These are phyloP conservation scores for Rhyacichthys aspro DNA, from an alignment of 2,797 vertebrate species.

Conservation along the genomic window DNA sequence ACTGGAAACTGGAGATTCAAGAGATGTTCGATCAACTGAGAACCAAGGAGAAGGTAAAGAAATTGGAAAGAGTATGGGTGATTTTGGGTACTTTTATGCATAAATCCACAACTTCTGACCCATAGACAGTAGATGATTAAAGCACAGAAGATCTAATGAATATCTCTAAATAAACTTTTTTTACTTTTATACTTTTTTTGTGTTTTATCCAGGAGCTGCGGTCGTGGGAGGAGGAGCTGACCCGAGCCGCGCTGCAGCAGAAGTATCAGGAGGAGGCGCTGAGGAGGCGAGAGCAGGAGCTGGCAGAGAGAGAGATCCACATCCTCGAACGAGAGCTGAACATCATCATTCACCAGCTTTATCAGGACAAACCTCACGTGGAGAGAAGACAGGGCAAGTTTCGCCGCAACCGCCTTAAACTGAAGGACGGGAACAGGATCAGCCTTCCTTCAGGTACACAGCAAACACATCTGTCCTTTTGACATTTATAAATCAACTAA, in stretches of 20 bases:
- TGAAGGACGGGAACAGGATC: conserved; percentile 94
- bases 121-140: too few relatives aligned
- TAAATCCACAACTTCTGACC: too few relatives aligned
- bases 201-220: conserved; percentile 85
- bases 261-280: conserved; percentile 95
- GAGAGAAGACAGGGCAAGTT: conserved; percentile 96
- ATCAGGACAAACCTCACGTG: conserved; percentile 94
- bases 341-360: conserved; percentile 97
- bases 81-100: too few relatives aligned
- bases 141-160: too few relatives aligned
- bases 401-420: conserved; percentile 90
- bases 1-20: conserved; percentile 98
- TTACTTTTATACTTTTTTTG: too few relatives aligned
- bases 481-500: too few relatives aligned
- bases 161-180: too few relatives aligned
- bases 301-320: conserved; percentile 95
- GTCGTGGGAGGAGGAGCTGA: conserved; percentile 97
- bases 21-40: conserved; percentile 98
- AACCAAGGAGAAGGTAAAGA: conserved; percentile 93
- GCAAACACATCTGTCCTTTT: too few relatives aligned
- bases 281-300: conserved; percentile 90
- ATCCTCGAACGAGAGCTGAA: conserved; percentile 96
- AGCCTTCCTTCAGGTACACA: conserved; percentile 91
- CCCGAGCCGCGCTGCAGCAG: conserved; percentile 91
- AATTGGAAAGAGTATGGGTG: background rate